These are phyloP conservation scores for Drosophila takahashii DNA, from an alignment of 1,140 invertebrate species.

Conservation along the genomic window DNA sequence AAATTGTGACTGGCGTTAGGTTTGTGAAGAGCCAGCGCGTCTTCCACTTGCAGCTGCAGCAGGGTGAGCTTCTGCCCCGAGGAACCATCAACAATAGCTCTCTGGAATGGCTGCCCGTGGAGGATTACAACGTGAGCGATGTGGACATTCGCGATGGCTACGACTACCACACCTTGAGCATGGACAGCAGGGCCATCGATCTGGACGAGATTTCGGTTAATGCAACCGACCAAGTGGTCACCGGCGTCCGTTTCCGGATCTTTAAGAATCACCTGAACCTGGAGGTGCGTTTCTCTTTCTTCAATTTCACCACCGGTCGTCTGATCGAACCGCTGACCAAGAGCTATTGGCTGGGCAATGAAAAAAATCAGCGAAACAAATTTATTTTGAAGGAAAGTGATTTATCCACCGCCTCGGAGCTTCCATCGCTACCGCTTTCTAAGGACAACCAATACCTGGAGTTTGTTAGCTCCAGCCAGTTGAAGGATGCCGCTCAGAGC, in stretches of 20 bases:
- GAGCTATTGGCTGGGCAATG: conserved; percentile 91
- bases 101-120: conserved; percentile 88
- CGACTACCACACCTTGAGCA: conserved; percentile 91
- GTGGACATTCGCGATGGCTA: conserved; percentile 85
- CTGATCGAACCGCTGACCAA: conserved; percentile 86
- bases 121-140: conserved; percentile 86
- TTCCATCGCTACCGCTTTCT: conserved; percentile 88
- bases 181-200: conserved; percentile 90
- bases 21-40: conserved; percentile 90
- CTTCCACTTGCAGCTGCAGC: conserved; percentile 92
- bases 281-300: conserved; percentile 91
- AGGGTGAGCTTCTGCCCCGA: conserved; percentile 88
- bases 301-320: conserved; percentile 90
- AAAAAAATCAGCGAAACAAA: conserved; percentile 87
- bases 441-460: conserved; percentile 90
- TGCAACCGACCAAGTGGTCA: conserved; percentile 88
- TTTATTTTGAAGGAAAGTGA: conserved; percentile 88
- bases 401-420: conserved; percentile 87
- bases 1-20: conserved; percentile 91
- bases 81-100: conserved; percentile 88
- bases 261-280: conserved; percentile 93
- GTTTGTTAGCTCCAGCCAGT: conserved; percentile 89
- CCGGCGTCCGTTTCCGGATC: conserved; percentile 89
- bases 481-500: conserved; percentile 92
- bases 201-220: conserved; percentile 90